Conservation (phyloP, 2,888 invertebrate genomes). For the Lysandra coridon region DNA sequence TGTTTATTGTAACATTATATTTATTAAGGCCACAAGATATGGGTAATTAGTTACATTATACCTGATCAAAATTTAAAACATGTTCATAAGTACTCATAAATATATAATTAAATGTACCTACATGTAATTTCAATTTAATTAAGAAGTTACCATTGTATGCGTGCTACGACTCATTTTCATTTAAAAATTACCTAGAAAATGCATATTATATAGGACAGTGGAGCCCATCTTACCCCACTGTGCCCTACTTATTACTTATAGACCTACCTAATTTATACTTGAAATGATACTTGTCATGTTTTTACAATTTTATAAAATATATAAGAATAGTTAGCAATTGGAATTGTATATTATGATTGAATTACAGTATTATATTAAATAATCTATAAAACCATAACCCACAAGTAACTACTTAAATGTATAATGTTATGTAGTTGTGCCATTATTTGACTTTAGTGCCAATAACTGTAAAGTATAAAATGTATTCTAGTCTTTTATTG, state of each 20-base stretch:
- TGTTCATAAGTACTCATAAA: not conserved
- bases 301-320: constrained; percentile 73
- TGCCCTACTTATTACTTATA: constrained; percentile 64
- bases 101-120: not conserved
- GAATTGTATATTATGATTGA: constrained; percentile 55
- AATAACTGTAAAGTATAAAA: constrained; percentile 78
- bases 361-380: constrained; percentile 49
- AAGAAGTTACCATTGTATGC: not conserved
- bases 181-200: constrained; percentile 64
- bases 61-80: constrained; percentile 6
- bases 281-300: constrained; percentile 49
- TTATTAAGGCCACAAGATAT: constrained; percentile 9
- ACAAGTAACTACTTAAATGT: constrained; percentile 50
- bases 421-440: constrained; percentile 63
- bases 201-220: constrained; percentile 50
- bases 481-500: constrained; percentile 81
- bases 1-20: constrained; percentile 24
- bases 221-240: not conserved
- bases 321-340: constrained; percentile 70
- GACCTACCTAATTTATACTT: constrained; percentile 49
- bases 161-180: constrained; percentile 57
- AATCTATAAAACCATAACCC: constrained; percentile 52
- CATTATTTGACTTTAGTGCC: constrained; percentile 78
- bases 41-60: constrained; percentile 5
- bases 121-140: constrained; percentile 9